Percentiles rank a stretch among this genome's conserved stretches.
phyloP scores from a whole-genome alignment of 2,888 invertebrate genomes.

The Parnassius orleans region DNA sequence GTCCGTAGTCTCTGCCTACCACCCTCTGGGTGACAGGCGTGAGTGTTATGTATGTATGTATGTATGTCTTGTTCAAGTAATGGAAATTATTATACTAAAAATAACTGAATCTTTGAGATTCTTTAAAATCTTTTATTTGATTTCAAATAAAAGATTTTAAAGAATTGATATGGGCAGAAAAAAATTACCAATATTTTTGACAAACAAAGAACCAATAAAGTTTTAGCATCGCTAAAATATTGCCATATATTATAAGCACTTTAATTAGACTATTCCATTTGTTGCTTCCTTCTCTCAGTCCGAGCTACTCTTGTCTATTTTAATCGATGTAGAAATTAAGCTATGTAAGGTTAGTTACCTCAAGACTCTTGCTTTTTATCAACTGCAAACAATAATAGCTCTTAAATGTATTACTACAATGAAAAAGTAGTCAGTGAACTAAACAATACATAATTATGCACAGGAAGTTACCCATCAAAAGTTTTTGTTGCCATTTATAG shows the following conservation, averaged over 20 bases:
- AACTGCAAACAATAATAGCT: constrained; percentile 4
- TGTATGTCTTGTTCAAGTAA: too few relatives aligned
- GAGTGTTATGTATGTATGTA: too few relatives aligned
- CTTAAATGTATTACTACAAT: not conserved
- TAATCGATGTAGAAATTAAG: not conserved
- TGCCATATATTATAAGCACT: not conserved
- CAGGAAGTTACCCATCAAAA: constrained; percentile 20
- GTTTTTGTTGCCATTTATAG: constrained; percentile 10
- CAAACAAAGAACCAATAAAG: too few relatives aligned
- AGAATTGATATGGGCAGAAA: too few relatives aligned
- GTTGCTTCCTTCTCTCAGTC: not conserved
- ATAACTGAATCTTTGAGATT: too few relatives aligned
- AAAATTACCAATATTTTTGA: too few relatives aligned
- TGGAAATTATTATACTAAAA: too few relatives aligned
- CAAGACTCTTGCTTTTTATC: not conserved
- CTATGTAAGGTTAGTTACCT: not conserved
- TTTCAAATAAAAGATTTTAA: too few relatives aligned
- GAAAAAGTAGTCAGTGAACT: constrained; percentile 2
- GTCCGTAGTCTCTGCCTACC: too few relatives aligned
- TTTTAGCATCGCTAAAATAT: too few relatives aligned
- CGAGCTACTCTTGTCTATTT: not conserved
- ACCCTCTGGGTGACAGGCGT: too few relatives aligned
- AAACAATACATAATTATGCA: constrained; percentile 19
- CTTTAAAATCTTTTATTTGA: too few relatives aligned
- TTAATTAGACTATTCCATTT: not conserved